phyloP scores from a whole-genome alignment of 2,113 vertebrate species.

The human (Homo sapiens) region GRCh38 chr1:74195501-74196000 shows the following conservation, averaged over 20 bases:
- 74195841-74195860: not conserved
- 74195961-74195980: not conserved
- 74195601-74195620: not conserved
- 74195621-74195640: not conserved
- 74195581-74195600: not conserved
- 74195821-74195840: not conserved
- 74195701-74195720: not conserved
- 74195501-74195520: not conserved
- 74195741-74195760: not conserved
- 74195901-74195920: not conserved
- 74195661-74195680: not conserved
- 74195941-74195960: not conserved
- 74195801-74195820: not conserved
- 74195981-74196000: not conserved
- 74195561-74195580: not conserved
- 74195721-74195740: not conserved
- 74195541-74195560: not conserved
- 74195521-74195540: not conserved
- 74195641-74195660: not conserved
- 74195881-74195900: not conserved
- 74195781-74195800: not conserved
- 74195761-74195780: not conserved
- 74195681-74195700: not conserved
- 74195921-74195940: not conserved
- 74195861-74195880: not conserved